phyloP scores from a whole-genome alignment of 2,888 invertebrate species.

The Cybosia mesomella region DNA sequence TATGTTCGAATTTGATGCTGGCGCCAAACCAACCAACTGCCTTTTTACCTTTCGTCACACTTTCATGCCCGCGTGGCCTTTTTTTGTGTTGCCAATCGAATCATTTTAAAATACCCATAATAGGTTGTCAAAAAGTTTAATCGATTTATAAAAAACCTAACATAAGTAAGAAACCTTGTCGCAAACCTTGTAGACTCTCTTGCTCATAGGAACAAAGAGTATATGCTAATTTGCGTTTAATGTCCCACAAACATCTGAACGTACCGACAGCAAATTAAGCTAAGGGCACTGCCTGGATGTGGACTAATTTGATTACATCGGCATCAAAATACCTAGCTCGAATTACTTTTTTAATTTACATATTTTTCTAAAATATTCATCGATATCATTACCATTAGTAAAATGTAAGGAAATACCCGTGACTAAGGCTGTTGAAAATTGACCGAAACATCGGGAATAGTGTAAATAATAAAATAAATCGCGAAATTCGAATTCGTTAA shows the following conservation, averaged over 20 bases:
- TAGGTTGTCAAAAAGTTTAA: too few relatives aligned
- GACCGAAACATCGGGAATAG: neutral
- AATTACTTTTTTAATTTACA: too few relatives aligned
- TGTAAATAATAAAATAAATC: neutral
- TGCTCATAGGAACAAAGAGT: constrained; percentile 58
- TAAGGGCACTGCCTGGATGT: constrained; percentile 81
- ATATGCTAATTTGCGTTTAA: constrained; percentile 65
- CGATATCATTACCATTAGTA: too few relatives aligned
- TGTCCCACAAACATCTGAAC: constrained; percentile 81
- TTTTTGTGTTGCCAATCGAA: too few relatives aligned
- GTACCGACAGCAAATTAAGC: constrained; percentile 63
- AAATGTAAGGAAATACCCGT: neutral
- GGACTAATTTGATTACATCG: constrained; percentile 45
- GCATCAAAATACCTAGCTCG: neutral
- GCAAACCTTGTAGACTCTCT: constrained; percentile 62
- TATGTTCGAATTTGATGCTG: too few relatives aligned
- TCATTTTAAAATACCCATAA: too few relatives aligned
- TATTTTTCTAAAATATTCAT: too few relatives aligned
- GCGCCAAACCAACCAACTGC: too few relatives aligned
- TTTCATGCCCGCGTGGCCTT: too few relatives aligned
- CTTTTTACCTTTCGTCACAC: too few relatives aligned
- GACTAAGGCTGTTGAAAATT: neutral
- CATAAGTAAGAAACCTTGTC: constrained; percentile 43
- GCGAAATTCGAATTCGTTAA: neutral
- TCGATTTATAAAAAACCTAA: too few relatives aligned